phyloP scores from a whole-genome alignment of 2,888 invertebrate genomes.

The Microdon myrmicae region DNA sequence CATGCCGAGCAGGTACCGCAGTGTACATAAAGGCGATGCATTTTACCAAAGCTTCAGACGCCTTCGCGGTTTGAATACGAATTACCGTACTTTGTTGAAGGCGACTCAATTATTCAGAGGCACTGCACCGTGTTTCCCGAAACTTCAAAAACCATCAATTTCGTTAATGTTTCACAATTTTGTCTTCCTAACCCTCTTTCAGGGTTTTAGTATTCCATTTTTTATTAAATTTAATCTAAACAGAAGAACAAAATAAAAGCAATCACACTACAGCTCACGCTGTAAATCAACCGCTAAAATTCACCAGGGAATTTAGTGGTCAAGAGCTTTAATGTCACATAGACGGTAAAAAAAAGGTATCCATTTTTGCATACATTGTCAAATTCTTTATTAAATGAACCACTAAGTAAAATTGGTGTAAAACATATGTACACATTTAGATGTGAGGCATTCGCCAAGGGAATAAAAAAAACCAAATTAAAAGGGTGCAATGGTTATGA shows the following conservation, averaged over 20 bases:
- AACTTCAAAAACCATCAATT: no score
- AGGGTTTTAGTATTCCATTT: background rate
- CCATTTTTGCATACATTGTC: slow-evolving; percentile 11
- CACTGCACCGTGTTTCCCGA: no score
- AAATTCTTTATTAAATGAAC: slow-evolving; percentile 5
- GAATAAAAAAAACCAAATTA: slow-evolving; percentile 24
- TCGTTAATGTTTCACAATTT: no score
- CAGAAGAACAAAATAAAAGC: slow-evolving; percentile 1
- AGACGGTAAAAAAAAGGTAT: slow-evolving; percentile 12
- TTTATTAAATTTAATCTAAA: slow-evolving; percentile 2
- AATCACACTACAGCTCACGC: background rate
- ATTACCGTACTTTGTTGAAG: no score
- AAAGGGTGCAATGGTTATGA: slow-evolving; percentile 3
- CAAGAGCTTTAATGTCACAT: slow-evolving; percentile 5
- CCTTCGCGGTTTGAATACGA: no score
- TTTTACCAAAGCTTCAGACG: no score
- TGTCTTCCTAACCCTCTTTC: no score
- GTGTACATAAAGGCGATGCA: no score
- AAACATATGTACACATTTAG: background rate
- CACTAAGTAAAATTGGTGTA: slow-evolving; percentile 5
- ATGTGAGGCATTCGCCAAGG: background rate
- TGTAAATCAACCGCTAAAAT: background rate
- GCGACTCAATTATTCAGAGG: no score
- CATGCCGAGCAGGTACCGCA: no score
- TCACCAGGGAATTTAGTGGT: slow-evolving; percentile 1